These are phyloP conservation scores for Ostrea edulis DNA, from an alignment of 1,140 invertebrate genomes.

Conservation along the genomic window DNA sequence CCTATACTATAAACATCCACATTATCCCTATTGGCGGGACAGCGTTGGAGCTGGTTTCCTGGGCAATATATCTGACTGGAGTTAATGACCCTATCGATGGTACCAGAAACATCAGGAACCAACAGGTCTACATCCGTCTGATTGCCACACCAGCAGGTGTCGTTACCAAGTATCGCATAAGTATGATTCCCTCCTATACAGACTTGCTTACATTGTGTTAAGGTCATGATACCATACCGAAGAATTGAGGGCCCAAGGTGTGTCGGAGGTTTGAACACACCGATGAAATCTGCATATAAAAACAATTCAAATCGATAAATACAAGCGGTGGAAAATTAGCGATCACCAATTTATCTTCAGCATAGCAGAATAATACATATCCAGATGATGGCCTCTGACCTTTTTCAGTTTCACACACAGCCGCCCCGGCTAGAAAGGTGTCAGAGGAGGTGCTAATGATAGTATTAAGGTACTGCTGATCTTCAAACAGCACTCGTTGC, in stretches of 20 bases:
- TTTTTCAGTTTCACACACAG: slow-evolving; percentile 21
- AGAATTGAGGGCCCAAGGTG: background rate
- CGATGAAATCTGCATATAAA: background rate
- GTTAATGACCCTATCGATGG: background rate
- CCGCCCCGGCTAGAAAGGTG: background rate
- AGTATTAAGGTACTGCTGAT: background rate
- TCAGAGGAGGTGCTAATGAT: background rate
- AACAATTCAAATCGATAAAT: background rate
- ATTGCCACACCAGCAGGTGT: slow-evolving; percentile 13
- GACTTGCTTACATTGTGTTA: slow-evolving; percentile 19
- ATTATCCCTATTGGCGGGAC: background rate
- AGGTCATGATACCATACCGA: background rate
- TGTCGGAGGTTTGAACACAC: background rate
- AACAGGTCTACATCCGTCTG: background rate
- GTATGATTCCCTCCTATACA: background rate
- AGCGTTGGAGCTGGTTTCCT: background rate
- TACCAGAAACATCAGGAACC: background rate
- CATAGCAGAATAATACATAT: background rate
- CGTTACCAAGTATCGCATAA: background rate
- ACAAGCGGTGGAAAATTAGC: background rate
- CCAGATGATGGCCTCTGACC: background rate
- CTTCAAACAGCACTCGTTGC: background rate
- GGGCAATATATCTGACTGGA: background rate
- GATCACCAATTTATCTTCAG: background rate
- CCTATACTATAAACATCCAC: background rate